phyloP scores from a whole-genome alignment of 1,140 invertebrate genomes.

The Helicoverpa zea region DNA sequence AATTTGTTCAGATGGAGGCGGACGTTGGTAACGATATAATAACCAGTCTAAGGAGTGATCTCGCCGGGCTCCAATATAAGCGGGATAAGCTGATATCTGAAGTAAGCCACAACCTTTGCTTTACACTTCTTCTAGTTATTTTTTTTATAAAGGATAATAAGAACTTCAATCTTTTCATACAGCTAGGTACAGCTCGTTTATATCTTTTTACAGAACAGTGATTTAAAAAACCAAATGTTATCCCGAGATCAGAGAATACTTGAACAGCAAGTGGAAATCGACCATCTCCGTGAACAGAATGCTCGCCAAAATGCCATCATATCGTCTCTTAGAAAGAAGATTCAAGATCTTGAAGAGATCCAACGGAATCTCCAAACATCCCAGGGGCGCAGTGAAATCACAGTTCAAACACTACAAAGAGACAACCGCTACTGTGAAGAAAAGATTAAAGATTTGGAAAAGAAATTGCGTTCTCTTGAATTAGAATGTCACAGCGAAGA shows the following conservation, averaged over 20 bases:
- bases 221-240: slow-evolving; percentile 89
- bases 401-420: slow-evolving; percentile 90
- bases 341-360: slow-evolving; percentile 92
- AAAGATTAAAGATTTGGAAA: slow-evolving; percentile 91
- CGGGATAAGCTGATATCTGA: slow-evolving; percentile 92
- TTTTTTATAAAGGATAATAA: slow-evolving; percentile 33
- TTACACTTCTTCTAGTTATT: slow-evolving; percentile 13
- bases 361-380: slow-evolving; percentile 89
- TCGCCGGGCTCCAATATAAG: slow-evolving; percentile 93
- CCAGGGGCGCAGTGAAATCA: slow-evolving; percentile 90
- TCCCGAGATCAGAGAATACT: slow-evolving; percentile 89
- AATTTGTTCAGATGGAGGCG: slow-evolving; percentile 84
- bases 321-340: slow-evolving; percentile 91
- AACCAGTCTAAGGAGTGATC: slow-evolving; percentile 92
- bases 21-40: slow-evolving; percentile 89
- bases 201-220: slow-evolving; percentile 85
- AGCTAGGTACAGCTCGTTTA: no score
- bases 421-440: slow-evolving; percentile 92
- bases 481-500: slow-evolving; percentile 90
- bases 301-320: slow-evolving; percentile 93
- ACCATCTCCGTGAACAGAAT: slow-evolving; percentile 92
- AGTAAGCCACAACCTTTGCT: slow-evolving; percentile 79
- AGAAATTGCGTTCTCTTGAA: slow-evolving; percentile 91
- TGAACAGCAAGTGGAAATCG: slow-evolving; percentile 90
- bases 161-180: not conserved